Conservation (phyloP, 2,888 invertebrate genomes). For the Rotaria magnacalcarata region DNA sequence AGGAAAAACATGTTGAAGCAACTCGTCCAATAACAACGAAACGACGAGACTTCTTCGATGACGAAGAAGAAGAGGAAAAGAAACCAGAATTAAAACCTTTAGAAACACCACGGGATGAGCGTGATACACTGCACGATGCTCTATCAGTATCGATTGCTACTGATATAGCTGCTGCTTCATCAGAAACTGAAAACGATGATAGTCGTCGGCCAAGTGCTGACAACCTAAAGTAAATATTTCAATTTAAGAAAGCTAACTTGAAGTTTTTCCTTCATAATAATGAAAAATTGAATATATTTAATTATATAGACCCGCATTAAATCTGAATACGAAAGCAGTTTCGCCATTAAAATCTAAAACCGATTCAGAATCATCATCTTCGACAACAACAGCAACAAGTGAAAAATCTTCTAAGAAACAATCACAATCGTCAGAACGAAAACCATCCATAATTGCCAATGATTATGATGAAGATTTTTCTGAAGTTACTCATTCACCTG, state of each 20-base stretch:
- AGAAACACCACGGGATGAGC: neutral
- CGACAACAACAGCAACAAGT: neutral
- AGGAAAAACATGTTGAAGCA: neutral
- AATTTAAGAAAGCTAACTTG: neutral
- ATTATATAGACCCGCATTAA: neutral
- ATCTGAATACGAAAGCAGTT: neutral
- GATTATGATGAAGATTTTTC: slow-evolving; percentile 36
- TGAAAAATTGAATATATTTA: too few relatives aligned
- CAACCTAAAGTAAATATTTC: neutral
- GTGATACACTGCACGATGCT: neutral
- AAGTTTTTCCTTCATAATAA: too few relatives aligned
- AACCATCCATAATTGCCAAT: neutral
- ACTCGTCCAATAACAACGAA: neutral
- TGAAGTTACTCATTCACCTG: neutral
- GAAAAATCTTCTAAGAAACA: neutral
- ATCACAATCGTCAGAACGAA: neutral
- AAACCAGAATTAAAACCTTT: neutral
- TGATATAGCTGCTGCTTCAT: neutral
- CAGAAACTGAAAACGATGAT: neutral
- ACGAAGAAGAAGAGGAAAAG: neutral
- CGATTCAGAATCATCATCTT: neutral
- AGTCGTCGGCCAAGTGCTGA: neutral
- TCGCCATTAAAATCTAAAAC: neutral
- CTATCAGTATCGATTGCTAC: neutral
- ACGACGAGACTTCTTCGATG: neutral